Conservation (phyloP, 2,797 vertebrate species). For the Melopsittacus undulatus region DNA sequence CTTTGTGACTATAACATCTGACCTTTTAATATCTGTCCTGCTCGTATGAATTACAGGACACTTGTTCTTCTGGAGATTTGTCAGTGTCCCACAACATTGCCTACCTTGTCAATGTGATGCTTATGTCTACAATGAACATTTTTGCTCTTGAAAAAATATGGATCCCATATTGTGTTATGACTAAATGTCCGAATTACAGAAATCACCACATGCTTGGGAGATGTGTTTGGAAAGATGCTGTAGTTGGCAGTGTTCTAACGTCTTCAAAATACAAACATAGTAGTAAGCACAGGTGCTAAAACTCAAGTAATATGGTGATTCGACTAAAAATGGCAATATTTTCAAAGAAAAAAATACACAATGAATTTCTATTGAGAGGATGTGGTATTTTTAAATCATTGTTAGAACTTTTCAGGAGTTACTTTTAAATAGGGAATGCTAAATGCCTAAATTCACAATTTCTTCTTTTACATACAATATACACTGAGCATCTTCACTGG, state of each 20-base stretch:
- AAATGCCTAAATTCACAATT: background rate
- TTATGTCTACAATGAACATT: background rate
- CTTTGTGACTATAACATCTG: background rate
- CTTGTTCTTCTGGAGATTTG: background rate
- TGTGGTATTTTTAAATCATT: background rate
- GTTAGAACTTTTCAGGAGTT: background rate
- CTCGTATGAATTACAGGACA: background rate
- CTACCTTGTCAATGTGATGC: background rate
- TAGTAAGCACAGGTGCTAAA: background rate
- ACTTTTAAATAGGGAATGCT: background rate
- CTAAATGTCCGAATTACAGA: background rate
- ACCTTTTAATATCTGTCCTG: constrained; percentile 24
- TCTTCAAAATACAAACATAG: background rate
- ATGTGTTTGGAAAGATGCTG: background rate
- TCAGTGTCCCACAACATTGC: background rate
- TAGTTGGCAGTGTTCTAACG: background rate
- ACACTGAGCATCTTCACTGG: background rate
- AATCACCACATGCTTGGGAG: background rate
- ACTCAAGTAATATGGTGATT: background rate
- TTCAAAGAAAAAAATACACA: background rate
- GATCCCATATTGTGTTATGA: background rate
- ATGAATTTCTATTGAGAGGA: background rate
- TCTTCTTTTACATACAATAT: background rate
- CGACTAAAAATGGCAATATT: background rate
- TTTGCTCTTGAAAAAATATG: background rate